Evolutionary conservation across 2,888 invertebrate species (phyloP), one percentile per base, ranked within the genome.

Genomic region (Schrankia costaestrigalis): DNA sequence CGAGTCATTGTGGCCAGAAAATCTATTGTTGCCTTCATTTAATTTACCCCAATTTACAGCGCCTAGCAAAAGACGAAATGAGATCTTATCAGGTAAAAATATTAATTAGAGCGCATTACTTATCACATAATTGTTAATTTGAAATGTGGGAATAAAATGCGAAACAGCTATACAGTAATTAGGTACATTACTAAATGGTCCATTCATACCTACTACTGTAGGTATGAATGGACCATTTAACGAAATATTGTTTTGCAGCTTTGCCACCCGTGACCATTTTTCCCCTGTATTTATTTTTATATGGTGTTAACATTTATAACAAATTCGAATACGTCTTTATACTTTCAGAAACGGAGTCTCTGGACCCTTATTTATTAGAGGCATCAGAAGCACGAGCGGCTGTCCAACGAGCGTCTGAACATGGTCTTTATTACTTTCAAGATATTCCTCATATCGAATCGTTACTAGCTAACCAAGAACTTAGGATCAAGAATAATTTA

Each of bases 381-480:
- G 92, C 91, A 1, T 77, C 84, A 0, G 88, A 89, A 46, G 92
- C 92, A 1, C 70, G 89, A 41, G 74, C 85, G 45, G 90, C 90
- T 2, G 89, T 91, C 1, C 72, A 71, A 26, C 84, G 85, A 47
- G 74, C 91, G 5, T 89, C 88, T 35, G 77, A 81, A 3, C 90
- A 89, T 38, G 90, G 90, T 7, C 81, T 88, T 48, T 78, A 91
- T 4, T 93, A 91, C 71, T 93, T 90, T 70, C 86, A 90, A 33
- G 90, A 93, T 29, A 89, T 91, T 46, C 92, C 93, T 0, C 93
- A 93, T 63, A 87, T 89, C 13, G 76, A 89, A 46, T 90, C 91
- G 0, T 61, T 93, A 3, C 70, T 92, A 6, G 82, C 82, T 19
- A 90, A 92, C 63, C 92, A 93, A 50, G 83, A 91, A 36, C 73